Conservation (phyloP, 2,888 invertebrate genomes). For the Dilophus febrilis region DNA sequence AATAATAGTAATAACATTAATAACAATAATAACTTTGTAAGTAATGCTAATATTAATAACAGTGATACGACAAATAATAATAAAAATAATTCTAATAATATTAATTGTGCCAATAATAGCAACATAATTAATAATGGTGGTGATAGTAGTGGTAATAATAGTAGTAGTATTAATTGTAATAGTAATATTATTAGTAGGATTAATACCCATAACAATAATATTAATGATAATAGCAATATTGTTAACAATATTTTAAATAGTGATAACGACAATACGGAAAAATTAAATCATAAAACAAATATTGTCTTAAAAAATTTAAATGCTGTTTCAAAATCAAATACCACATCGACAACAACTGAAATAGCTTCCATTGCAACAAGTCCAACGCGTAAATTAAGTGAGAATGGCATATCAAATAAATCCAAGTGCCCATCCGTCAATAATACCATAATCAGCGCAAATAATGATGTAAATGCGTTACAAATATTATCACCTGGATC, state of each 20-base stretch:
- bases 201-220: conserved; percentile 1
- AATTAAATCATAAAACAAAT: conserved; percentile 14
- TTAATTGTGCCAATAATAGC: background rate
- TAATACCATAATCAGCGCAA: conserved; percentile 6
- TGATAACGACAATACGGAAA: conserved; percentile 5
- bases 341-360: conserved; percentile 14
- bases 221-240: background rate
- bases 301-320: background rate
- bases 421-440: conserved; percentile 4
- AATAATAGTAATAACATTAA: background rate
- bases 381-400: conserved; percentile 15
- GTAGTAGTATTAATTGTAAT: background rate
- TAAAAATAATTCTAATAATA: conserved; percentile 4
- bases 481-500: conserved; percentile 11
- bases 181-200: conserved; percentile 1
- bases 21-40: conserved; percentile 1
- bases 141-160: background rate
- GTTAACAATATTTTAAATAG: background rate
- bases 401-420: conserved; percentile 1
- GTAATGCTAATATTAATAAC: background rate
- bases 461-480: no score
- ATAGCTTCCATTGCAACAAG: conserved; percentile 18
- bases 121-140: no score
- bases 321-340: background rate
- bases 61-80: background rate